A percentile compares a stretch with the other conserved stretches of the same genome.
Evolutionary conservation across 2,113 vertebrate species (phyloP).

Genomic region (Toxotes jaculatrix): DNA sequence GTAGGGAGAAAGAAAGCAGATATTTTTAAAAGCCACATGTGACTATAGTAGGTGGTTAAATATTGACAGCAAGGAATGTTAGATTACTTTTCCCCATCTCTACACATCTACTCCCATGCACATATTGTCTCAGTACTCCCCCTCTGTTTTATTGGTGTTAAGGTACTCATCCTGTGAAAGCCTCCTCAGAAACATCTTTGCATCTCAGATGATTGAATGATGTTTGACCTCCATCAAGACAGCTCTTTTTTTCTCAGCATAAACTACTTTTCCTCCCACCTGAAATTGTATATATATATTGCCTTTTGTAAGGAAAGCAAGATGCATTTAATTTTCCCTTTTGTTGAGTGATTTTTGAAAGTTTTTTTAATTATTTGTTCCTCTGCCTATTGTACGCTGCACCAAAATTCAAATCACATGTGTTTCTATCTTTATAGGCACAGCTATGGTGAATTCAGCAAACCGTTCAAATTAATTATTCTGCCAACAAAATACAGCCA

Average conservation of each 20-base stretch:
- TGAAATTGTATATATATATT: not conserved
- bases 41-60: conserved; percentile 18
- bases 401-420: not conserved
- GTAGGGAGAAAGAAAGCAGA: conserved; percentile 2
- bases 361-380: not conserved
- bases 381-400: not conserved
- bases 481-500: not conserved
- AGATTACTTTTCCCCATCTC: not conserved
- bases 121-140: not conserved
- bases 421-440: not conserved
- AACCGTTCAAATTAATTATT: conserved; percentile 3
- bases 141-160: not conserved
- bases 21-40: conserved; percentile 28
- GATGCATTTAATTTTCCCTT: too few relatives aligned
- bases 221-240: conserved; percentile 12
- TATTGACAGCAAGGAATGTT: conserved; percentile 43
- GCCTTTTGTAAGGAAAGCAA: not conserved
- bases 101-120: not conserved
- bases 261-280: not conserved
- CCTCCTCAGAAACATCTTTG: not conserved
- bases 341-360: conserved; percentile 14
- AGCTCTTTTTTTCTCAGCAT: not conserved
- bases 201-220: conserved; percentile 10
- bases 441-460: not conserved
- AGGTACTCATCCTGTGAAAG: not conserved